Percentiles rank a stretch among this genome's conserved stretches.
These are phyloP conservation scores for Scaptomyza parva DNA, from an alignment of 2,888 invertebrate genomes.

Conservation along the genomic window DNA sequence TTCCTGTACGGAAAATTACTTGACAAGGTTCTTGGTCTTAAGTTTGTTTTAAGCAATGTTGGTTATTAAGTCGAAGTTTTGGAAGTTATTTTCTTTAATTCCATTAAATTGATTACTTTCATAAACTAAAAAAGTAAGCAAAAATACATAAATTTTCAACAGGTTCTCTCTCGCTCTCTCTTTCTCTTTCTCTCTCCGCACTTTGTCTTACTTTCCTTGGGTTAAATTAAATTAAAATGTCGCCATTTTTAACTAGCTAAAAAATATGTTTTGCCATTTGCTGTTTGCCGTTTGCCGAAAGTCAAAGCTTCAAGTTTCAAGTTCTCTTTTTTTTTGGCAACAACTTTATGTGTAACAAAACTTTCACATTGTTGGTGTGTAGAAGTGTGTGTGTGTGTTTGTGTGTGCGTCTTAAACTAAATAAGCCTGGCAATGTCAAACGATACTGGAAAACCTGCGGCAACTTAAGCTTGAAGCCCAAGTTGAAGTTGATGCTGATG, in stretches of 20 bases:
- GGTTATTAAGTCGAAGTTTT: too few species aligned
- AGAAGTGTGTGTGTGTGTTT: conserved; percentile 11
- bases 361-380: conserved; percentile 34
- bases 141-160: conserved; percentile 1
- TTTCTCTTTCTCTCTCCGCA: not conserved
- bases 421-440: conserved; percentile 49
- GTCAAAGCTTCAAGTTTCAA: conserved; percentile 42
- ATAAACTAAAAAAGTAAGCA: not conserved
- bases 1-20: too few species aligned
- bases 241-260: conserved; percentile 32
- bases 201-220: conserved; percentile 1
- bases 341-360: conserved; percentile 46
- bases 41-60: too few species aligned
- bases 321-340: conserved; percentile 50
- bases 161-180: not conserved
- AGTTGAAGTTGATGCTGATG: conserved; percentile 10
- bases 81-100: too few species aligned
- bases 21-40: too few species aligned
- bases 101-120: not conserved
- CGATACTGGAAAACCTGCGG: conserved; percentile 21
- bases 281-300: conserved; percentile 33
- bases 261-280: conserved; percentile 41
- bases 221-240: conserved; percentile 40
- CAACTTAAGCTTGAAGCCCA: conserved; percentile 24
- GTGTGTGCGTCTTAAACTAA: conserved; percentile 46